Evolutionary conservation across 2,113 vertebrate species (phyloP), one percentile per base, ranked within the genome.

Genomic region (Eudyptes chrysolophus): DNA sequence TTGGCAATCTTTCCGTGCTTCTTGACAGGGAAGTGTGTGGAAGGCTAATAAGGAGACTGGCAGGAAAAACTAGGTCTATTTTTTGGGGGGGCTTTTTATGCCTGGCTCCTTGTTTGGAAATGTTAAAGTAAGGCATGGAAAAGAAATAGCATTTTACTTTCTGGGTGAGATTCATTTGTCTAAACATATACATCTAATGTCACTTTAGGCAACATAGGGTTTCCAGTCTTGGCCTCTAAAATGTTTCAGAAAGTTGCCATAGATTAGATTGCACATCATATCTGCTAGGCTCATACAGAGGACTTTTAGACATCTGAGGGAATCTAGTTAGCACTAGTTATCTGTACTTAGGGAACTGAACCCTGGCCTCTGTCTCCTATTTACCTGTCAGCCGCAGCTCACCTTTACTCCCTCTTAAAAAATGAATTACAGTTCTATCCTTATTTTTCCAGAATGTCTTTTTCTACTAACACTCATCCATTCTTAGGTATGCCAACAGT

Each of bases 401-500:
- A 60, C 16, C 14, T 9, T 81, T 84, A 27, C 5, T 70, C 6
- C 1, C 3, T 20, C 22, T 38, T 57, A 69, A 64, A 62, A 51
- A 26, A 51, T 20, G 6, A 64, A 55, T 34, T 80, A 42, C 6
- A 5, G 3, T 71, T 38, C 10, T 66, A 13, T 65, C 77, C 7
- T 64, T 71, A 10, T 72, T 90, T 70, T 18, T 91, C 34, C 27
- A 48, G 44, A 74, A 38, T 8, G 3, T 30, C 29, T 6, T 49
- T n/a, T 57, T 62, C 27, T 69, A 18, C 21, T 79, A 62, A 29
- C 30, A 25, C 7, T 68, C 25, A 32, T 25, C 12, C 34, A 34
- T 65, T 80, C 58, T 9, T 27, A 57, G 26, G 1, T 26, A n/a
- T 60, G 17, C 5, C 0, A 0, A 24, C 9, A 78, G 32, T 25